Evolutionary conservation across 1,140 invertebrate species (phyloP), one percentile per base, ranked within the genome.

Genomic region (Aricia agestis): DNA sequence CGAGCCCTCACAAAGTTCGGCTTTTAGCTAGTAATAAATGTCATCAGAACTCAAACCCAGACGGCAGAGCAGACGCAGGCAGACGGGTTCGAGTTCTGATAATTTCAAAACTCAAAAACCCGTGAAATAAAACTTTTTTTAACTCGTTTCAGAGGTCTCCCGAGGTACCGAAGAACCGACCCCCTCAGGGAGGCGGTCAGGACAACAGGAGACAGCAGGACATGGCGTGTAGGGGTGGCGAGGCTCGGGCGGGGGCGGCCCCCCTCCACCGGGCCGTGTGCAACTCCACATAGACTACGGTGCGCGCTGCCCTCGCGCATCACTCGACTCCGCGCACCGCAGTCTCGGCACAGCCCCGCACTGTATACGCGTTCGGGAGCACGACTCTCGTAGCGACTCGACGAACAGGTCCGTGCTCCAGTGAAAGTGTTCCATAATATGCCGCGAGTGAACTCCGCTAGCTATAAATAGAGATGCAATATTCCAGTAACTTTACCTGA

Each of bases 191-290:
- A 36, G 36, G 9, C 36, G 36, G 36, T 36, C 11, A 52, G 45
- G 45, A 52, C 45, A 52, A 13, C n/a, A 59, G 58, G 58, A 59
- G 58, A 18, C n/a, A 57, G 58, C 45, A 52, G 45, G 52, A 18
- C 11, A 65, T 59, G 70, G 69, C 72, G 75, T 72, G 74, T 74
- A 45, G 52, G 41, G 68, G 71, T 42, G 68, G 74, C 25, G 70
- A 36, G 36, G 72, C 63, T 75, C 73, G 67, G 74, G 80, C 72
- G 72, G 78, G 77, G 82, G 71, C 72, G 76, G 75, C 82, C 72
- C 85, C 86, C 87, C 87, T 78, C 85, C 85, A 85, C 84, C 86
- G 80, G 88, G 92, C 92, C 91, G 92, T 92, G 92, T 92, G 92
- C 91, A 92, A 86, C 79, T 76, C 80, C 82, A 74, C 80, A 92